Evolutionary conservation across 2,113 vertebrate genomes (phyloP).

Genomic region (Caretta caretta): DNA sequence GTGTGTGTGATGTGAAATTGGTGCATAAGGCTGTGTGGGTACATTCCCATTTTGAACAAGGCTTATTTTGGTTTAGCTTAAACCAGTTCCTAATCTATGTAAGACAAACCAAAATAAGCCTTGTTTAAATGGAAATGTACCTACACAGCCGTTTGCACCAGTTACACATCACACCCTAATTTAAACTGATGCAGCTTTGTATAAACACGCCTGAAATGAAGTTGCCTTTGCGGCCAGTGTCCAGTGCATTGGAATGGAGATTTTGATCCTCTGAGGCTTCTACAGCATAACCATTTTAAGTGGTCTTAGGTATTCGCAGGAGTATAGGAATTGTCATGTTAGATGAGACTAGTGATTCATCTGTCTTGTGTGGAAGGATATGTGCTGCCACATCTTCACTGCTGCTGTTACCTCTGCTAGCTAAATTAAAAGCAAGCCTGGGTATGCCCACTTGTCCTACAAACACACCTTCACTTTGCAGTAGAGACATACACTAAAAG

Average conservation of each 20-base stretch:
- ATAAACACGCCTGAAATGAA: neutral
- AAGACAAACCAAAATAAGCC: neutral
- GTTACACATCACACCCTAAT: fast-evolving
- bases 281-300: neutral
- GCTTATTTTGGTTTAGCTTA: neutral
- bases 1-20: neutral
- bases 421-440: neutral
- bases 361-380: neutral
- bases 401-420: neutral
- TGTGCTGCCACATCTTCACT: neutral
- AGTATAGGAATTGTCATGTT: neutral
- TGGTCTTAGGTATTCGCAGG: neutral
- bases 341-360: neutral
- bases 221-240: neutral
- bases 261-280: neutral
- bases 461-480: neutral
- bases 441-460: neutral
- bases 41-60: neutral
- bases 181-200: fast-evolving
- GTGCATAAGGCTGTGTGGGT: neutral
- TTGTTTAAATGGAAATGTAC: neutral
- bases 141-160: neutral
- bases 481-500: neutral
- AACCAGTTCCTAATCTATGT: neutral
- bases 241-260: neutral